Percentiles rank a stretch among this genome's conserved stretches.
phyloP scores from a whole-genome alignment of 2,888 invertebrate species.

The Phortica magna region DNA sequence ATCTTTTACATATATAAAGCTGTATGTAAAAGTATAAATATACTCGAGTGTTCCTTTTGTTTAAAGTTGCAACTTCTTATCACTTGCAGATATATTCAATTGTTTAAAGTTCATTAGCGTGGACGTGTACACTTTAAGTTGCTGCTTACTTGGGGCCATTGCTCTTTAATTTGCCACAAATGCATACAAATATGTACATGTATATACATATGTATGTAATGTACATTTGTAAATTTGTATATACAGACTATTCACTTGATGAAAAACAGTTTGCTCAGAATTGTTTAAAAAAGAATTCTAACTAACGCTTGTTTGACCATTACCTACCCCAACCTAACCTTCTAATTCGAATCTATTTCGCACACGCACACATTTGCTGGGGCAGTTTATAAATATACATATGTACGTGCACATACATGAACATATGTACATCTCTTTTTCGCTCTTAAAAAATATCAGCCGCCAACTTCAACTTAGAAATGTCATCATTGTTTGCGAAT shows the following conservation, averaged over 20 bases:
- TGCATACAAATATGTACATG: neutral
- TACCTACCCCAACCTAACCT: constrained; percentile 6
- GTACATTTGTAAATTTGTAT: no score
- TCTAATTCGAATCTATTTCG: neutral
- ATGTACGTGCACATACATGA: neutral
- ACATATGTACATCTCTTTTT: neutral
- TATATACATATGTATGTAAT: neutral
- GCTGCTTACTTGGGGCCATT: neutral
- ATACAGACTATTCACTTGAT: no score
- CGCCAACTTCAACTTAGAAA: neutral
- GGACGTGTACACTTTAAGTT: neutral
- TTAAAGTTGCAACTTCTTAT: neutral
- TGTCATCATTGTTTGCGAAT: neutral
- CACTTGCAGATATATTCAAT: constrained; percentile 1
- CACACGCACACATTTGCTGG: neutral
- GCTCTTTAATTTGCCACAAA: neutral
- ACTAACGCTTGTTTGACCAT: neutral
- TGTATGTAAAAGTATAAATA: no score
- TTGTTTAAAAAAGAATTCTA: no score
- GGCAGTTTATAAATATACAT: no score
- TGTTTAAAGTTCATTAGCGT: neutral
- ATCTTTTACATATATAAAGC: no score
- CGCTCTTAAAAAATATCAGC: neutral
- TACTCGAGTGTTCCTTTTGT: no score
- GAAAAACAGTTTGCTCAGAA: no score